Base-by-base conservation (phyloP, 2,113 vertebrate genomes). In the Isurus oxyrinchus region DNA sequence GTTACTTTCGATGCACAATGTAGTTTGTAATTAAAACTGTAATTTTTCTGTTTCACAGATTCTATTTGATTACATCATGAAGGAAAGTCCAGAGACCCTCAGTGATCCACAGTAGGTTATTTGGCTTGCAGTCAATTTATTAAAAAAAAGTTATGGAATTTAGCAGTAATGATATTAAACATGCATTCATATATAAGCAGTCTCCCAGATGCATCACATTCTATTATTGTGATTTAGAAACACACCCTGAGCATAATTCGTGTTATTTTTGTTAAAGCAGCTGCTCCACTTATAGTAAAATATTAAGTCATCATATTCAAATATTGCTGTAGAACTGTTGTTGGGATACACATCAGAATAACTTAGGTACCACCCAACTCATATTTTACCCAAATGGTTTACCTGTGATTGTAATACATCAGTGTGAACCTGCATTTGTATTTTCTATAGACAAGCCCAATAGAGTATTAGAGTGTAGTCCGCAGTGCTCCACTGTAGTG, bases 61-160 rank as follows among this genome's bases (percentile, higher is more conserved):
- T 6, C 98, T 99, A 96, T 98, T 99, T 87, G 99, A 99, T 98
- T 98, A 98, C 97, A 98, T 99, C 97, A 96, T 99, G 96, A 99
- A 99, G 96, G 99, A 99, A 97, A 99, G 99, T 0, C 98, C 99
- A 0, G 98, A 99, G 97, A 99, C 99, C 0, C 97, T 99, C 96
- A 99, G 99, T 96, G 99, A 99, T 97, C 98, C 99, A 49, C 99
- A 99, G 99, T 99, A 98, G 97, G 98, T 96, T 67, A 44, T 96
- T 57, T 61, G 23, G 4, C 27, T 40, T 81, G n/a, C n/a, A 49
- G 63, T 49, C 6, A 49, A 25, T 67, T 44, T 94, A 67, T 59
- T 16, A 8, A 7, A 21, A 44, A 44, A 84, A 21, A 44, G 6
- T 21, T 49, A 21, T 44, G 16, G 81, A 84, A 21, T 66, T 55